These are phyloP conservation scores for Avahi laniger DNA, from an alignment of 2,797 vertebrate genomes.

Conservation along the genomic window DNA sequence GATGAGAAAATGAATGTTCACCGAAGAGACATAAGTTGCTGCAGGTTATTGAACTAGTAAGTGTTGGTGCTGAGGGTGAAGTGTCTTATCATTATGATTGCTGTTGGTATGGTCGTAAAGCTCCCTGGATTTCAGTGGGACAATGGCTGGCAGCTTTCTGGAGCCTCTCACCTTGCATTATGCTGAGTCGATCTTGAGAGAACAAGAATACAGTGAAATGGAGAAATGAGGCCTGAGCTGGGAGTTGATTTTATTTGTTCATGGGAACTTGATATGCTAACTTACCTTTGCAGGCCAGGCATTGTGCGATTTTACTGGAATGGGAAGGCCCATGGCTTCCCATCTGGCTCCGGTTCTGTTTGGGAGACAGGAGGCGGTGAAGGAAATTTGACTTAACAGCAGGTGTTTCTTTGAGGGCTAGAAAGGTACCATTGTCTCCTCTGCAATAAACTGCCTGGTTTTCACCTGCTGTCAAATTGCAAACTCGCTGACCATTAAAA, in stretches of 20 bases:
- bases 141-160: background rate
- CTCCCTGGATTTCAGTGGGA: conserved; percentile 52
- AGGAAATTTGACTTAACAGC: conserved; percentile 79
- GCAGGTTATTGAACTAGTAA: background rate
- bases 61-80: background rate
- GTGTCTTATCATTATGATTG: background rate
- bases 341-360: conserved; percentile 75
- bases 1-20: background rate
- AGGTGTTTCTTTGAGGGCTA: conserved; percentile 74
- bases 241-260: conserved; percentile 74
- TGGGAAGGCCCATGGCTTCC: conserved; percentile 61
- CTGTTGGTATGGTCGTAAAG: background rate
- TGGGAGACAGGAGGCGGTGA: conserved; percentile 48
- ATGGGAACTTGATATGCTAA: conserved; percentile 69
- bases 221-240: conserved; percentile 56
- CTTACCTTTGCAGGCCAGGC: conserved; percentile 67
- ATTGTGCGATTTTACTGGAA: background rate
- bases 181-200: conserved; percentile 4
- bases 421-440: conserved; percentile 72
- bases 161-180: conserved; percentile 58
- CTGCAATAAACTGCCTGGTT: conserved; percentile 57
- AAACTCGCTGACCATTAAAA: conserved; percentile 67
- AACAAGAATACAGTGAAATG: background rate
- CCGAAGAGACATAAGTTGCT: background rate
- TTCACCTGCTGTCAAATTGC: conserved; percentile 72